Conservation (phyloP, 1,140 invertebrate species). For the Acromyrmex echinatior region DNA sequence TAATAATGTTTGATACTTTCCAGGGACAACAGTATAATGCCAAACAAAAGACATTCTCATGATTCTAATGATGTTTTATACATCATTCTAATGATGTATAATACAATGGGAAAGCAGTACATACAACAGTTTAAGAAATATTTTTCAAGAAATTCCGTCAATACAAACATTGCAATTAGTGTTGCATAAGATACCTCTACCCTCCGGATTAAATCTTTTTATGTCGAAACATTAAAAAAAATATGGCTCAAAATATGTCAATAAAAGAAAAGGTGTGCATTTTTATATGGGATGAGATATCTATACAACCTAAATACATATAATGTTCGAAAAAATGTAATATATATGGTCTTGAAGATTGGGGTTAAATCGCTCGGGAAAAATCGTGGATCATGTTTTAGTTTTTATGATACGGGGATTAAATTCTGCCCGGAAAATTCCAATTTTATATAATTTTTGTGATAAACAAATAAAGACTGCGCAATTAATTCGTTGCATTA, state of each 20-base stretch:
- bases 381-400: neutral
- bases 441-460: neutral
- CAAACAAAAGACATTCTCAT: neutral
- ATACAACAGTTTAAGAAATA: neutral
- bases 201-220: neutral
- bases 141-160: neutral
- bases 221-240: neutral
- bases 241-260: neutral
- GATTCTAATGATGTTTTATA: too few relatives aligned
- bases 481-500: neutral
- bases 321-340: neutral
- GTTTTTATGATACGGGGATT: neutral
- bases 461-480: neutral
- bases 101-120: slow-evolving; percentile 8
- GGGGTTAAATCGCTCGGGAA: neutral
- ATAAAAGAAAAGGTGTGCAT: neutral
- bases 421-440: neutral
- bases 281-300: neutral
- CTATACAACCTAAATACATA: neutral
- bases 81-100: neutral
- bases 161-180: neutral
- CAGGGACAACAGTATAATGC: neutral
- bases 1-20: neutral
- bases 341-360: neutral
- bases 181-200: neutral